These are phyloP conservation scores for Merops nubicus DNA, from an alignment of 2,113 vertebrate genomes.

Conservation along the genomic window DNA sequence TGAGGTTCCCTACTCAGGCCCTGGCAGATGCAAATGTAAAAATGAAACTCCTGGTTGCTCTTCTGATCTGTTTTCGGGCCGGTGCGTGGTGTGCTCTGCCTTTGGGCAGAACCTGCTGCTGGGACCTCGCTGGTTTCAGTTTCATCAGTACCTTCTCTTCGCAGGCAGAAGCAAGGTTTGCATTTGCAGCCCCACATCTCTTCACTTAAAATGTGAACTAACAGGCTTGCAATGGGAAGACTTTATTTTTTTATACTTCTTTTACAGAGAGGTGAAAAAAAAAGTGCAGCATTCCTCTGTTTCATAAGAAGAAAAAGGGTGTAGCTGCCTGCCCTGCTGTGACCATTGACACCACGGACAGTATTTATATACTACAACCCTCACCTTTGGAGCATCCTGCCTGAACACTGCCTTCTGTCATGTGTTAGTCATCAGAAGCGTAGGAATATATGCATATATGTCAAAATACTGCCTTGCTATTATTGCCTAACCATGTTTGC, in stretches of 20 bases:
- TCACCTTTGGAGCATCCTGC: background rate
- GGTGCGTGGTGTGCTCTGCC: background rate
- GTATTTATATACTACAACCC: background rate
- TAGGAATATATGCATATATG: background rate
- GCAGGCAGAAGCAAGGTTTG: background rate
- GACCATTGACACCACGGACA: accelerated
- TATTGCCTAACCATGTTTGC: background rate
- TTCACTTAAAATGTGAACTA: background rate
- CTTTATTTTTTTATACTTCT: background rate
- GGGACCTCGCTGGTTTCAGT: constrained; percentile 8
- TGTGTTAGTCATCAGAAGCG: background rate
- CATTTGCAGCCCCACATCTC: background rate
- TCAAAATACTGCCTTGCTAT: background rate
- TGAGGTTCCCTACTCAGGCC: background rate
- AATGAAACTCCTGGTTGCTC: background rate
- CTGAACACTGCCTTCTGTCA: background rate
- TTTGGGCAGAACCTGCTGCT: background rate
- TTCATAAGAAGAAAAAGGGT: background rate
- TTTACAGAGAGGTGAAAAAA: background rate
- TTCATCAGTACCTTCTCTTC: background rate
- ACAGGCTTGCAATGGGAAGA: background rate
- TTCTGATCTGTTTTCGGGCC: background rate
- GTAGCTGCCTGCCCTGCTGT: background rate
- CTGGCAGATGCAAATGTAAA: background rate
- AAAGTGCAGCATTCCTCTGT: background rate